phyloP scores from a whole-genome alignment of 2,797 vertebrate species.

The Cyprinella venusta region DNA sequence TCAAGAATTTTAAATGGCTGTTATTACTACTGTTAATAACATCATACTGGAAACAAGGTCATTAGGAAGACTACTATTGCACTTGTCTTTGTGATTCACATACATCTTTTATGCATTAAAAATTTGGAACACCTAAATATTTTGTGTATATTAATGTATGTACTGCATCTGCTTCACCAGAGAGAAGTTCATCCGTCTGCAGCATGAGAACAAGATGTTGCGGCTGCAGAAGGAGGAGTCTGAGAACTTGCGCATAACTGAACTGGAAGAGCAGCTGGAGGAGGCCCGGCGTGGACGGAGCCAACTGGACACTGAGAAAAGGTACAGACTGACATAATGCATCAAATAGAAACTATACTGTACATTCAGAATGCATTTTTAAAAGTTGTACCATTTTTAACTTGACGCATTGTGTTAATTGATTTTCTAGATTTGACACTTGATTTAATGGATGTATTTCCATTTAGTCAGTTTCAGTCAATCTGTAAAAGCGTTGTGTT shows the following conservation, averaged over 20 bases:
- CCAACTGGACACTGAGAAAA: slow-evolving; percentile 90
- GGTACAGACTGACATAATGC: slow-evolving; percentile 70
- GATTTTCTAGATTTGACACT: neutral
- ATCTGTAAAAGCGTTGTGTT: neutral
- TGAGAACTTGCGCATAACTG: slow-evolving; percentile 85
- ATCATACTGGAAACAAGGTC: neutral
- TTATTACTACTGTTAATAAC: neutral
- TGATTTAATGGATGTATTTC: neutral
- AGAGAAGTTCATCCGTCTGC: slow-evolving; percentile 92
- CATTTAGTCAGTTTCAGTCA: neutral
- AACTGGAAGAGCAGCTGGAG: slow-evolving; percentile 87
- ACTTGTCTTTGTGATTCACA: neutral
- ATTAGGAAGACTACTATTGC: neutral
- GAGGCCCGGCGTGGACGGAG: slow-evolving; percentile 87
- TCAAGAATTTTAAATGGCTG: neutral
- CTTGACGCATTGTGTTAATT: too few species aligned
- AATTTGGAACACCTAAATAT: neutral
- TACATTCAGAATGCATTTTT: neutral
- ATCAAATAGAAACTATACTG: neutral
- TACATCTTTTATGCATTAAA: neutral
- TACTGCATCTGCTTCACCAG: slow-evolving; percentile 66
- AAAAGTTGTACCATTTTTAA: too few species aligned
- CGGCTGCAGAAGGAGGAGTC: slow-evolving; percentile 90
- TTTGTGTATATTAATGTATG: slow-evolving; percentile 8
- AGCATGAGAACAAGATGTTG: slow-evolving; percentile 98